Evolutionary conservation across 2,888 invertebrate genomes (phyloP), one percentile per base, ranked within the genome.

Genomic region (Eutolmus rufibarbis): DNA sequence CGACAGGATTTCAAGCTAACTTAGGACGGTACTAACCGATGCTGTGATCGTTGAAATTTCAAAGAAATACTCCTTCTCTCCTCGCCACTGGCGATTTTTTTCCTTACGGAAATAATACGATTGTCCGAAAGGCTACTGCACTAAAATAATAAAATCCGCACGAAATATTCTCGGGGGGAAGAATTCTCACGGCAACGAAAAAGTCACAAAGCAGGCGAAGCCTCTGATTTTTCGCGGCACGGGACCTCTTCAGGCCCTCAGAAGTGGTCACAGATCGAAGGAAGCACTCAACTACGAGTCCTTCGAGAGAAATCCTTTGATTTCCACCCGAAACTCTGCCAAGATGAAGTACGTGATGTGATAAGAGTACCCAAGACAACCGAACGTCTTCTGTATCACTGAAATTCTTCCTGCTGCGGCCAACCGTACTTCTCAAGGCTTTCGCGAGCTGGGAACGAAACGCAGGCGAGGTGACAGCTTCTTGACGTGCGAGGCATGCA

Each of bases 361-460:
- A 79, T 28, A 23, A 79, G 79, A 79, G 79, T 28, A 66, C 66
- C 66, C 66, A 66, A 66, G 66, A 66, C 66, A 28, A 66, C 23
- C 79, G 79, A 79, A 51, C 51, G 79, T 66, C 66, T 37, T 79
- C 23, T 37, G 66, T 66, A 31, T 82, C 66, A 82, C 31, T 57
- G 37, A 82, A 66, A 79, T 82, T 82, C 3, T 8, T 37, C 9
- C 82, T 28, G 28, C 82, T 66, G 66, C 82, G 40, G 66, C 19
- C 56, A 66, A 82, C 82, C 82, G 82, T 82, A 82, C 28, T 57
- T 82, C 66, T 79, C 79, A 79, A 46, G 82, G 82, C 82, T 82
- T 81, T 82, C 66, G 14, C 23, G 23, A 28, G 28, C 23, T 82
- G 19, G 51, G 56, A 34, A 81, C 81, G 81, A 81, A 28, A 31